Conservation (phyloP, 2,888 invertebrate species). For the Ormyrus pomaceus region DNA sequence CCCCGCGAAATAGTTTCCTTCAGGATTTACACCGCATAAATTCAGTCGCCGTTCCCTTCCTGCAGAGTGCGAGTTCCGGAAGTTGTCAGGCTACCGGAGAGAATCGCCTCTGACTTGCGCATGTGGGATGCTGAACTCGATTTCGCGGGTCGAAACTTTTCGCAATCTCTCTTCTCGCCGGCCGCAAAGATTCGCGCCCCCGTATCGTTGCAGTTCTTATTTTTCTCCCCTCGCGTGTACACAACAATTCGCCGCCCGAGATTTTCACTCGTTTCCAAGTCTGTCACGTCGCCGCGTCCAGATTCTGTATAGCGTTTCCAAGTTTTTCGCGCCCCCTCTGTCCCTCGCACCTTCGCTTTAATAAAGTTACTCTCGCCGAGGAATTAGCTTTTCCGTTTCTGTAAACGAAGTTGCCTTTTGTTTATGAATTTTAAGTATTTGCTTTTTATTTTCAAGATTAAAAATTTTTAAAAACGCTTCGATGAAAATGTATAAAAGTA, state of each 20-base stretch:
- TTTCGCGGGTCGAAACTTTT: constrained; percentile 55
- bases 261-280: constrained; percentile 41
- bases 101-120: neutral
- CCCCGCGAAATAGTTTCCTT: constrained; percentile 28
- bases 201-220: constrained; percentile 1
- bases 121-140: constrained; percentile 43
- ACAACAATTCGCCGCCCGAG: neutral
- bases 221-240: neutral
- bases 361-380: constrained; percentile 27
- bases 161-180: constrained; percentile 48
- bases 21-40: constrained; percentile 50
- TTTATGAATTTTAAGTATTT: too few species aligned
- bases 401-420: too few species aligned
- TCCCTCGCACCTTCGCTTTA: constrained; percentile 4
- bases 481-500: too few species aligned
- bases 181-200: neutral
- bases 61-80: constrained; percentile 18
- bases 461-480: too few species aligned
- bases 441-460: too few species aligned
- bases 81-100: constrained; percentile 31
- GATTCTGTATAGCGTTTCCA: constrained; percentile 10
- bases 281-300: constrained; percentile 12
- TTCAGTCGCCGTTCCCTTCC: constrained; percentile 14
- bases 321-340: constrained; percentile 1
- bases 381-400: too few species aligned